Conservation (phyloP, 2,888 invertebrate genomes). For the Ormyrus labotus region DNA sequence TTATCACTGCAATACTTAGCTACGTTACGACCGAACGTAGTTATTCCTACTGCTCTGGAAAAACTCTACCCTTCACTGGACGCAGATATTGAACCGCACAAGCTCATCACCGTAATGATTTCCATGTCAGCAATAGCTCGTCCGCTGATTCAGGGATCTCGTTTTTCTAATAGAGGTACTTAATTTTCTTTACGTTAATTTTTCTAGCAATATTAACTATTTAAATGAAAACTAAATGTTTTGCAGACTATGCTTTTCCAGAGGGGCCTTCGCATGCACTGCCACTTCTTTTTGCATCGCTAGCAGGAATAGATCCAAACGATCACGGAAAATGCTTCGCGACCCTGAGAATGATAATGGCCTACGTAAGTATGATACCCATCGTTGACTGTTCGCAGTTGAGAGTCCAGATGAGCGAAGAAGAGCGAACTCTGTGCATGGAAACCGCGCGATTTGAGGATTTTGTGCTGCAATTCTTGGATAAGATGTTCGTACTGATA, state of each 20-base stretch:
- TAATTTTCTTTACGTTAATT: not conserved
- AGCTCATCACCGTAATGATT: constrained; percentile 84
- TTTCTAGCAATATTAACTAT: not conserved
- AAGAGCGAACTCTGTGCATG: constrained; percentile 85
- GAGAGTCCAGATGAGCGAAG: constrained; percentile 84
- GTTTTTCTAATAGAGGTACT: constrained; percentile 68
- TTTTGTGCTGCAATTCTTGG: constrained; percentile 90
- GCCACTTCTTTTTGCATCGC: constrained; percentile 86
- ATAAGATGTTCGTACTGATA: constrained; percentile 84
- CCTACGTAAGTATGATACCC: constrained; percentile 87
- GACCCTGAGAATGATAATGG: constrained; percentile 87
- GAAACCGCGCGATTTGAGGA: constrained; percentile 92
- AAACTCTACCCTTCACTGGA: constrained; percentile 88
- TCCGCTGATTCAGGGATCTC: constrained; percentile 78
- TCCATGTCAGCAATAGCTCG: constrained; percentile 84
- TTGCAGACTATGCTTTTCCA: constrained; percentile 78
- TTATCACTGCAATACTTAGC: constrained; percentile 86
- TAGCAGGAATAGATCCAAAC: constrained; percentile 94
- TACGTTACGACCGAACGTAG: constrained; percentile 86
- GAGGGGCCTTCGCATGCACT: constrained; percentile 89
- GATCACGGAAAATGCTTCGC: constrained; percentile 86
- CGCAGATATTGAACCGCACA: constrained; percentile 92
- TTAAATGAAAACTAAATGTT: constrained; percentile 46
- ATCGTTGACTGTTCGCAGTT: constrained; percentile 91
- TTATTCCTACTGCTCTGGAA: constrained; percentile 90